Evolutionary conservation across 2,888 invertebrate species (phyloP), one percentile per base, ranked within the genome.

Genomic region (Lasioglossum lativentre): DNA sequence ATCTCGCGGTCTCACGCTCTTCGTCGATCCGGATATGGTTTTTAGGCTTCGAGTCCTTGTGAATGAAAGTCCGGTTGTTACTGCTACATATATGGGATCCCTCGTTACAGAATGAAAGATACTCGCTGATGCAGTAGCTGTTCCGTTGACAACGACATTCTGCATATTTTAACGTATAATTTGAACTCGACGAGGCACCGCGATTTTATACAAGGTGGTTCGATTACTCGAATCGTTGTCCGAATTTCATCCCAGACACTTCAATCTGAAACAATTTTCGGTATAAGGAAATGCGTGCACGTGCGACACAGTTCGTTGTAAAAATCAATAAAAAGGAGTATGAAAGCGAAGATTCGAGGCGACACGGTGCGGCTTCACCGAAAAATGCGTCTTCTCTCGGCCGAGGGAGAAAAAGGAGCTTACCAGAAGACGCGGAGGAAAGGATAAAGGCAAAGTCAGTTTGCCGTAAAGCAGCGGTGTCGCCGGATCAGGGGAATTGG

Each of bases 1-100:
- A 88, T 38, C 47, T 16, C 72, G 76, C 76, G 73, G 81, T 89
- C 88, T 84, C 84, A 81, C 86, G 84, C 81, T 56, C 56, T 52
- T 68, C 56, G 80, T 59, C 72, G 79, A 86, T 79, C 81, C 84
- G 86, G 82, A 74, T 85, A 38, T 10, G 71, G 80, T 78, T 82
- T 80, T 78, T 72, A 12, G 16, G 6, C 14, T 5, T 34, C n/a
- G 16, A 2, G 19, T 40, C 75, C 19, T 68, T 12, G 70, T 23
- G 30, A 27, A 66, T 52, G 66, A 59, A 82, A 56, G 6, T 16
- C 45, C 68, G 34, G 1, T 56, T 12, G 56, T 56, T 56, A 10
- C 4, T 19, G 34, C 59, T 52, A 73, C 23, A 14, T 14, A 12
- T 12, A 42, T 42, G 12, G 23, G 30, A 38, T 38, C 8, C 38